These are phyloP conservation scores for Allobates femoralis DNA, from an alignment of 2,797 vertebrate genomes.

Conservation along the genomic window DNA sequence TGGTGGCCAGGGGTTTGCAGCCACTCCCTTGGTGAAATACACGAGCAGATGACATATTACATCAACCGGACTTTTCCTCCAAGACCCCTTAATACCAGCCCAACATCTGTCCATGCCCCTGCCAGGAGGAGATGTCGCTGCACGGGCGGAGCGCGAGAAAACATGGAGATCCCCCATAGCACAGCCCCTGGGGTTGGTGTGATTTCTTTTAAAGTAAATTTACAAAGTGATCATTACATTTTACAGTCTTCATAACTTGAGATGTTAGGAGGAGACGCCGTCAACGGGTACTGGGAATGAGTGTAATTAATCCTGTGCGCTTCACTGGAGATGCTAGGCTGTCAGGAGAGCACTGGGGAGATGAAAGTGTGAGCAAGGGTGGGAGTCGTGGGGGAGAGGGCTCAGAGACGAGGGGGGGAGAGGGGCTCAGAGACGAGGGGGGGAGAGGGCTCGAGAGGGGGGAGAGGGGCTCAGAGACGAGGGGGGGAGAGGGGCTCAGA, in stretches of 20 bases:
- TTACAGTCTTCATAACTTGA: not conserved
- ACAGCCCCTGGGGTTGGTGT: not conserved
- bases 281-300: not conserved
- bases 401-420: not conserved
- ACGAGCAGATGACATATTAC: slow-evolving; percentile 63
- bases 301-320: slow-evolving; percentile 25
- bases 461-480: too few species aligned
- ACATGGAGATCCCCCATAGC: slow-evolving; percentile 53
- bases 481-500: too few species aligned
- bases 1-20: not conserved
- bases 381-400: too few species aligned
- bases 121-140: slow-evolving; percentile 44
- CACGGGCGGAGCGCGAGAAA: slow-evolving; percentile 58
- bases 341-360: not conserved
- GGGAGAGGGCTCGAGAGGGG: too few species aligned
- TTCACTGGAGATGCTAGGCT: slow-evolving; percentile 2
- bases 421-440: too few species aligned
- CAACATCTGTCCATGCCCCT: slow-evolving; percentile 62
- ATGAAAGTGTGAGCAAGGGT: not conserved
- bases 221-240: slow-evolving; percentile 15
- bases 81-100: slow-evolving; percentile 57
- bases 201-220: not conserved
- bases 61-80: slow-evolving; percentile 53
- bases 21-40: slow-evolving; percentile 62
- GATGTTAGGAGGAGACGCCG: not conserved